Evolutionary conservation across 1,140 invertebrate species (phyloP).

Genomic region (Hyles vespertilio): DNA sequence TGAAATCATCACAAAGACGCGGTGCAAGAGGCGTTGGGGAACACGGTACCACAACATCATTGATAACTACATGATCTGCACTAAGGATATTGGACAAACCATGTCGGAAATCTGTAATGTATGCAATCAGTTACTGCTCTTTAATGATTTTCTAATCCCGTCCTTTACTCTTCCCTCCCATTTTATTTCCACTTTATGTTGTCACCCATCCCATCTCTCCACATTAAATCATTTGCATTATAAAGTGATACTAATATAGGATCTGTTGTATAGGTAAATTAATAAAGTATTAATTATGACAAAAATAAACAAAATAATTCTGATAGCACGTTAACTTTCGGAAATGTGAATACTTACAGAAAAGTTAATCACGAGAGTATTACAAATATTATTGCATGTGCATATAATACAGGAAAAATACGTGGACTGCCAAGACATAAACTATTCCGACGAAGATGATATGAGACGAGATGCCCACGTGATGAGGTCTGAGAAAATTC

Average conservation of each 20-base stretch:
- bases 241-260: too few species aligned
- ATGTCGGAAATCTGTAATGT: constrained; percentile 65
- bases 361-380: too few species aligned
- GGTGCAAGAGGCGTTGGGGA: constrained; percentile 58
- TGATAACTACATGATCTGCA: constrained; percentile 64
- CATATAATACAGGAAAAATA: constrained; percentile 48
- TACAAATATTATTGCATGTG: constrained; percentile 5
- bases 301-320: too few species aligned
- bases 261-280: too few species aligned
- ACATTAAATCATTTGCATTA: too few species aligned
- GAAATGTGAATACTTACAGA: too few species aligned
- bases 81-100: constrained; percentile 51
- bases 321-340: too few species aligned
- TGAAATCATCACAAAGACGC: constrained; percentile 44
- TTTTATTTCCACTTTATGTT: too few species aligned
- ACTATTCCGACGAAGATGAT: constrained; percentile 55
- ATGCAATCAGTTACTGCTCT: constrained; percentile 13
- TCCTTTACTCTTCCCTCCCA: too few species aligned
- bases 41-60: constrained; percentile 55
- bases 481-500: constrained; percentile 32
- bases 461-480: constrained; percentile 27
- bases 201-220: too few species aligned
- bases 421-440: constrained; percentile 56
- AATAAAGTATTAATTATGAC: too few species aligned
- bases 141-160: not conserved